Base-by-base conservation (phyloP, 2,888 invertebrate species). In the Saturnia japonica region DNA sequence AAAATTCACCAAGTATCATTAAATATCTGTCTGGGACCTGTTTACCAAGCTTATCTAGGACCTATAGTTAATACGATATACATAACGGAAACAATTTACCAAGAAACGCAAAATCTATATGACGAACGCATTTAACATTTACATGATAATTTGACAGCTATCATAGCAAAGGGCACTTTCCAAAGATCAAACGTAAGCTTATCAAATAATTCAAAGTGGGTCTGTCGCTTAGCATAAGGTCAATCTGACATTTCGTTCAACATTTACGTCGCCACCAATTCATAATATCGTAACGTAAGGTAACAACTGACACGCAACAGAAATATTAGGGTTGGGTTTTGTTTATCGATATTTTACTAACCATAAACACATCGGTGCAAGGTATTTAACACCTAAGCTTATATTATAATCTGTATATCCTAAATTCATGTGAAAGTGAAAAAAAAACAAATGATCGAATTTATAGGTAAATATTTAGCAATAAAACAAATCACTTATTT, bases 201-300 rank as follows among this genome's bases (percentile, higher is more conserved):
- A 78, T 82, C 80, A 78, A 89, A 91, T 90, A 89, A 90, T 90
- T 88, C 85, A 89, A 85, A 81, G 85, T 84, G 78, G 81, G 82
- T 77, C 79, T 78, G 77, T 80, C 86, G 85, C 86, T 93, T 91
- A 91, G 82, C 91, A 90, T 92, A 93, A 94, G 94, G 94, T 93
- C 93, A 93, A 91, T 88, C 91, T 94, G 94, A 88, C 93, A 94
- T 93, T 94, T 93, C 85, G 79, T 88, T 86, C 84, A 88, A 85
- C 90, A 89, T 91, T 91, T 87, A 89, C 82, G 84, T 81, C 83
- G 77, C 79, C 77, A 77, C 84, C 84, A 76, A 86, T 86, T 87
- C 87, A 87, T 64, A 64, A 64, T 88, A 88, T 85, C 73, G 71
- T 79, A 79, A 81, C 81, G 82, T 80, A 78, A 78, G 82, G 80